Percentiles rank a stretch among this genome's conserved stretches.
These are phyloP conservation scores for Mastomys natalensis DNA, from an alignment of 2,113 vertebrate species.

Conservation along the genomic window DNA sequence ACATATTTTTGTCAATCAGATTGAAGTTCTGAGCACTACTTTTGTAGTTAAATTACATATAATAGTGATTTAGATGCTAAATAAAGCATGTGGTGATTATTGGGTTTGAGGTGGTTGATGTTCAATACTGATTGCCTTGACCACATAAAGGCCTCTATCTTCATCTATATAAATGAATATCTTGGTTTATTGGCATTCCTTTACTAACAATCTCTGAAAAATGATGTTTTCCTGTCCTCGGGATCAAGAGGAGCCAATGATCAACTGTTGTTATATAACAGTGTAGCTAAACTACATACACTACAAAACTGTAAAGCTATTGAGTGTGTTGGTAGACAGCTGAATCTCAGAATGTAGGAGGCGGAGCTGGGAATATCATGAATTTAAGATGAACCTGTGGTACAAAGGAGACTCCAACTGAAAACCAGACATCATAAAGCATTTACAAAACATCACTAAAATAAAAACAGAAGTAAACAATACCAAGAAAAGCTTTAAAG, in stretches of 20 bases:
- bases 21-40: neutral
- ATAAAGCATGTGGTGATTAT: too few relatives aligned
- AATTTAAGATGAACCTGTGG: neutral
- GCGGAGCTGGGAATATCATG: neutral
- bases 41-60: neutral
- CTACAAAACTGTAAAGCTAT: neutral
- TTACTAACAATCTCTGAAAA: neutral
- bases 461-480: neutral
- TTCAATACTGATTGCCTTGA: rapidly evolving
- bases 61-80: neutral
- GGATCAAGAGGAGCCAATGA: neutral
- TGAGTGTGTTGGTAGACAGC: too few relatives aligned
- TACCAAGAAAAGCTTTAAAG: too few relatives aligned
- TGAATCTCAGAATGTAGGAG: neutral
- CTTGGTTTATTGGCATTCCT: neutral
- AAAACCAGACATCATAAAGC: neutral
- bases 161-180: neutral
- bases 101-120: neutral
- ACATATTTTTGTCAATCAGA: neutral
- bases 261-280: neutral
- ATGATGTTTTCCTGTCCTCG: neutral
- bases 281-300: neutral
- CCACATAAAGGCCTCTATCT: rapidly evolving
- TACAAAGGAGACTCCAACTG: neutral
- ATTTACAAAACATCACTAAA: neutral